Conservation (phyloP, 2,797 vertebrate genomes). For the Paedocypris micromegethes region DNA sequence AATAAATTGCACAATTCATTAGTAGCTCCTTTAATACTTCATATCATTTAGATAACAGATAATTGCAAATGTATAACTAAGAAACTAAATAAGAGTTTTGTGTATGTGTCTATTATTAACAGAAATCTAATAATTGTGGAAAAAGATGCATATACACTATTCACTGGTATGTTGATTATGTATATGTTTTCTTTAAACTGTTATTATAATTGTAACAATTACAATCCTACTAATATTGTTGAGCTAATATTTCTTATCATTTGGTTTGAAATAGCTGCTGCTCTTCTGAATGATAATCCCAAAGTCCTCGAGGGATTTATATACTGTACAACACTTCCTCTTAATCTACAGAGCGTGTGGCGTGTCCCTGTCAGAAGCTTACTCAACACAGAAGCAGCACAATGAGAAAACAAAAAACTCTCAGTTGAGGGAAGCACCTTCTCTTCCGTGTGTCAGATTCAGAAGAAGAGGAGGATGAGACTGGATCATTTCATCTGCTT, state of each 20-base stretch:
- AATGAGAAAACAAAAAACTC: slow-evolving; percentile 5
- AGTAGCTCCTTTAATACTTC: no score
- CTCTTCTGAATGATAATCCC: slow-evolving; percentile 14
- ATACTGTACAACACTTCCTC: slow-evolving; percentile 3
- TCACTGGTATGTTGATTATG: no score
- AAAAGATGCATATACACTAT: no score
- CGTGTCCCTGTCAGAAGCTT: slow-evolving; percentile 3
- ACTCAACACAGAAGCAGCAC: slow-evolving; percentile 8
- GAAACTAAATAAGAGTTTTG: no score
- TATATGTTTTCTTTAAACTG: no score
- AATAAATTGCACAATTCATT: no score
- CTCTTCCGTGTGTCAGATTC: background rate
- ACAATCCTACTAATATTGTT: no score
- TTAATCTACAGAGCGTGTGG: slow-evolving; percentile 9
- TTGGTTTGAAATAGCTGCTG: background rate
- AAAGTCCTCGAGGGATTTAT: slow-evolving; percentile 4
- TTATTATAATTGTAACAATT: no score
- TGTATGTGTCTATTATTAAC: no score
- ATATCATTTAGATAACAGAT: no score
- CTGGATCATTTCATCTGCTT: slow-evolving; percentile 9
- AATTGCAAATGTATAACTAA: no score
- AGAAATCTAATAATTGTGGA: no score
- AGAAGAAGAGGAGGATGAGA: slow-evolving; percentile 3
- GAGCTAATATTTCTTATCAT: background rate
- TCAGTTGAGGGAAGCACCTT: slow-evolving; percentile 8